A percentile compares a stretch with the other conserved stretches of the same genome.
Evolutionary conservation across 2,888 invertebrate species (phyloP).

Genomic region (Charanyca ferruginea): DNA sequence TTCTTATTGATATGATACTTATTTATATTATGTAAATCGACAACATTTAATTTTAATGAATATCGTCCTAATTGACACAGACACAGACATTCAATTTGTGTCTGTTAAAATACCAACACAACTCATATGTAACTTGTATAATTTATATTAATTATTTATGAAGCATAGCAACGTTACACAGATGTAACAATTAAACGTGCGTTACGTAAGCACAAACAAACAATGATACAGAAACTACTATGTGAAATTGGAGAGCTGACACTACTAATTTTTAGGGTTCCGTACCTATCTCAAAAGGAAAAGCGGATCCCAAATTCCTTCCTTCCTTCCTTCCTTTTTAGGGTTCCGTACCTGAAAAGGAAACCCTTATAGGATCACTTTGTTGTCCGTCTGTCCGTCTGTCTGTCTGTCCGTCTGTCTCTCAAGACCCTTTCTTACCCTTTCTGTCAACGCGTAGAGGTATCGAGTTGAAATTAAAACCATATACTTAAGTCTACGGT

Average conservation of each 20-base stretch:
- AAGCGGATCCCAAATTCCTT: too few relatives aligned
- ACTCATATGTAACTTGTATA: neutral
- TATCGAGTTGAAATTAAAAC: too few relatives aligned
- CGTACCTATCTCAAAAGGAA: neutral
- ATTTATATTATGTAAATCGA: constrained; percentile 27
- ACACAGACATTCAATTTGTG: neutral
- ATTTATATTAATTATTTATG: neutral
- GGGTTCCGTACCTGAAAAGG: too few relatives aligned
- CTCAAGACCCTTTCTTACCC: too few relatives aligned
- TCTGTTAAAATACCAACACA: neutral
- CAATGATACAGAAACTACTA: neutral
- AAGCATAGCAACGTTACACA: constrained; percentile 30
- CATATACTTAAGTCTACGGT: too few relatives aligned
- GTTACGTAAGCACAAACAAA: constrained; percentile 17
- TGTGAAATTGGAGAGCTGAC: constrained; percentile 37
- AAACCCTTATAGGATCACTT: too few relatives aligned
- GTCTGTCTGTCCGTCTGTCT: too few relatives aligned
- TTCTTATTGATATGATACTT: constrained; percentile 40
- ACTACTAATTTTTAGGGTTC: neutral
- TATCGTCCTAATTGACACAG: neutral
- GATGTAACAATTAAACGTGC: constrained; percentile 33
- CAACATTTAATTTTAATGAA: constrained; percentile 19
- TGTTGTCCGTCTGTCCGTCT: too few relatives aligned
- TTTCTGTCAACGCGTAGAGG: too few relatives aligned
- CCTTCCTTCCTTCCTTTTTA: too few relatives aligned